These are phyloP conservation scores for Petrocephalus schoutedeni DNA, from an alignment of 2,797 vertebrate species.

Conservation along the genomic window DNA sequence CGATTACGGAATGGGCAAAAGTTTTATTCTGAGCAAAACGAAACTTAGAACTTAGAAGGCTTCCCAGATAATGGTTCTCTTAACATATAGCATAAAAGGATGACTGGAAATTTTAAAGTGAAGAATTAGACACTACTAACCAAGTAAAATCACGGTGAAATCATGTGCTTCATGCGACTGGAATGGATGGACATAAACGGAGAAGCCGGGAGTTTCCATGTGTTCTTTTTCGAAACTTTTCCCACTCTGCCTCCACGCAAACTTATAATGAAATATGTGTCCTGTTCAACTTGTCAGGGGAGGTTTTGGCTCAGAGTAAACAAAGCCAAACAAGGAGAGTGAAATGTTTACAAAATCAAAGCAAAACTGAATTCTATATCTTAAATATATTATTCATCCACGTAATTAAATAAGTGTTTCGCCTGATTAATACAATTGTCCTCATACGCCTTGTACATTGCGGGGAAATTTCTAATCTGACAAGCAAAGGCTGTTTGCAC, in stretches of 20 bases:
- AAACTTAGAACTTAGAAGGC: neutral
- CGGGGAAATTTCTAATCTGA: neutral
- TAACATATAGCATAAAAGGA: neutral
- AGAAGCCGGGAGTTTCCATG: neutral
- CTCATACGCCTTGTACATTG: neutral
- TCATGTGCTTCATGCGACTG: neutral
- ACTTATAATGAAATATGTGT: neutral
- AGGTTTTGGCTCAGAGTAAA: neutral
- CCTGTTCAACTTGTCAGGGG: neutral
- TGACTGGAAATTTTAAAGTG: neutral
- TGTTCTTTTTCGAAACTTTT: neutral
- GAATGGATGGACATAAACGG: neutral
- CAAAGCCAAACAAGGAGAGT: neutral
- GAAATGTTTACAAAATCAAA: neutral
- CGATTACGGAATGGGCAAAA: neutral
- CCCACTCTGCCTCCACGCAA: neutral
- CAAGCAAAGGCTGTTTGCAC: neutral
- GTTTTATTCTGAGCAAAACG: neutral
- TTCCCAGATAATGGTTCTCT: neutral
- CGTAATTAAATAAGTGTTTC: neutral
- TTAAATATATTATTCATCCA: neutral
- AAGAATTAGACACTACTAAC: constrained; percentile 8
- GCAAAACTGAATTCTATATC: neutral
- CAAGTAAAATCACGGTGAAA: neutral
- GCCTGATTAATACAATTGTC: too few relatives aligned